Conservation (phyloP, 2,797 vertebrate species). For the Enteromius fasciolatus region DNA sequence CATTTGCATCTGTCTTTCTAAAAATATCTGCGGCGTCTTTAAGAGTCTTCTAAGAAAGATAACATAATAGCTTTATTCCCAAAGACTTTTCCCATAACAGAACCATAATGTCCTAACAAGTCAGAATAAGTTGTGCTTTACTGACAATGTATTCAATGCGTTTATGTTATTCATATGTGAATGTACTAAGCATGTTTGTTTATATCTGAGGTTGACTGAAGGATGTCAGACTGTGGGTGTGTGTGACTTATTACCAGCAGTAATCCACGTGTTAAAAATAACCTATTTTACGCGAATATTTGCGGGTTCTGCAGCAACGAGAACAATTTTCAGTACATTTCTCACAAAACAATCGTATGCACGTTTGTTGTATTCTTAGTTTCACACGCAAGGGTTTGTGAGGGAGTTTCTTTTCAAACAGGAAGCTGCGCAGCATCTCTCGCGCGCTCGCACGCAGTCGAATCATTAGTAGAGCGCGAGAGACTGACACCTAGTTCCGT, state of each 20-base stretch:
- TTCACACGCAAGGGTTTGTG: neutral
- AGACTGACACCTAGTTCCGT: neutral
- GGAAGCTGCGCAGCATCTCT: constrained; percentile 54
- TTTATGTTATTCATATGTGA: neutral
- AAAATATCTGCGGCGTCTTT: neutral
- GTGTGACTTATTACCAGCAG: neutral
- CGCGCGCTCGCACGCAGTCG: constrained; percentile 13
- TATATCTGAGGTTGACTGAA: neutral
- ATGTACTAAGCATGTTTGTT: neutral
- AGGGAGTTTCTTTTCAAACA: constrained; percentile 54
- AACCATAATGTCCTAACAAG: neutral
- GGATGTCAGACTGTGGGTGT: neutral
- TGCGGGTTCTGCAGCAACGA: neutral
- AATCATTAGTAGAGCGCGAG: neutral
- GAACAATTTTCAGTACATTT: neutral
- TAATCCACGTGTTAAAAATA: neutral
- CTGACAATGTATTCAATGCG: neutral
- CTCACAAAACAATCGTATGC: neutral
- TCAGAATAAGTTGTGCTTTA: no score
- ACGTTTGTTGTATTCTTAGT: neutral
- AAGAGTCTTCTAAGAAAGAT: neutral
- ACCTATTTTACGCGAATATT: neutral
- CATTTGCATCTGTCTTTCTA: constrained; percentile 31
- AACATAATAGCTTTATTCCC: neutral
- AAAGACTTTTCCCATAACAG: neutral